Evolutionary conservation across 2,888 invertebrate genomes (phyloP).

Genomic region (Rhingia rostrata): DNA sequence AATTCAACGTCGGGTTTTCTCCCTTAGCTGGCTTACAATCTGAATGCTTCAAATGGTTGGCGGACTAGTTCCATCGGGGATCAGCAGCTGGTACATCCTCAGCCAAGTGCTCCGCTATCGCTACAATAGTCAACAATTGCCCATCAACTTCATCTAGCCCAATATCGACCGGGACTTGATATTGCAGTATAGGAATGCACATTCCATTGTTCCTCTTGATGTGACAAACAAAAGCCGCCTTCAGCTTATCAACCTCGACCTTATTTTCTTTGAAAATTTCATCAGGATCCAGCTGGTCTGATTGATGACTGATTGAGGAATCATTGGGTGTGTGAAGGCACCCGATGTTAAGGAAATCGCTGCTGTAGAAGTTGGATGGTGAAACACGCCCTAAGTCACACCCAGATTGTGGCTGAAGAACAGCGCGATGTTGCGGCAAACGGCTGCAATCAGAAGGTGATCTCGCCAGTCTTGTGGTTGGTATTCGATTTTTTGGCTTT

Average conservation of each 20-base stretch:
- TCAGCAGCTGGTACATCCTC: slow-evolving; percentile 95
- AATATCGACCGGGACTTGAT: slow-evolving; percentile 82
- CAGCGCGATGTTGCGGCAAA: slow-evolving; percentile 87
- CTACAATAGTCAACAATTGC: slow-evolving; percentile 84
- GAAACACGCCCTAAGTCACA: slow-evolving; percentile 87
- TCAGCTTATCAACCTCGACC: slow-evolving; percentile 85
- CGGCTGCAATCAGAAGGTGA: slow-evolving; percentile 89
- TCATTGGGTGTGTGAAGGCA: slow-evolving; percentile 76
- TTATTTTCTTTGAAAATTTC: slow-evolving; percentile 86
- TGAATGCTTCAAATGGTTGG: slow-evolving; percentile 84
- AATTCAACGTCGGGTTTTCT: slow-evolving; percentile 92
- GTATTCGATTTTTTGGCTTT: slow-evolving; percentile 82
- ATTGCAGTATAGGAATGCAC: slow-evolving; percentile 83
- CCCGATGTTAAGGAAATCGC: slow-evolving; percentile 80
- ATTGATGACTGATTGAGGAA: slow-evolving; percentile 77
- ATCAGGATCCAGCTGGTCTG: slow-evolving; percentile 86
- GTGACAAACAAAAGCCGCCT: slow-evolving; percentile 91
- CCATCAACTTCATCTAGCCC: slow-evolving; percentile 78
- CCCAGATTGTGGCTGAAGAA: slow-evolving; percentile 88
- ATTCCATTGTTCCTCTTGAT: slow-evolving; percentile 85
- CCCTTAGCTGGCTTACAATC: slow-evolving; percentile 92
- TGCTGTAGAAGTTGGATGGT: slow-evolving; percentile 84
- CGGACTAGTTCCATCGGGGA: slow-evolving; percentile 85
- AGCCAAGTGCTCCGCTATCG: slow-evolving; percentile 89
- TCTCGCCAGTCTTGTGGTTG: slow-evolving; percentile 85